Evolutionary conservation across 2,797 vertebrate genomes (phyloP).

Genomic region (Ispidina picta): DNA sequence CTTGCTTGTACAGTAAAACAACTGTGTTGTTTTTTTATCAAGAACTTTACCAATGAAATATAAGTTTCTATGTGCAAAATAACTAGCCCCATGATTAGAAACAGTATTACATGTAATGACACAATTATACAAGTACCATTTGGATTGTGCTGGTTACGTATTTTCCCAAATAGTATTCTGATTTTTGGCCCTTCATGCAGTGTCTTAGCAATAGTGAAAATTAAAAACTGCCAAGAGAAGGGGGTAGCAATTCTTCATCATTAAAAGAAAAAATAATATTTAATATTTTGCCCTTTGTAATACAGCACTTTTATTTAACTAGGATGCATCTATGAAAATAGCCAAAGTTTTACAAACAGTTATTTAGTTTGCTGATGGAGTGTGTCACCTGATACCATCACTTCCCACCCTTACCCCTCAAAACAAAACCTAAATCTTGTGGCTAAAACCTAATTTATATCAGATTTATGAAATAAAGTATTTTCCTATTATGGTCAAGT

Average conservation of each 20-base stretch:
- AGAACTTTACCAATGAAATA: constrained; percentile 79
- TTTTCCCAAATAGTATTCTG: constrained; percentile 77
- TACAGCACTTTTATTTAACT: constrained; percentile 83
- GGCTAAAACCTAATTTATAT: constrained; percentile 82
- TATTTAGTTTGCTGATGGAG: constrained; percentile 72
- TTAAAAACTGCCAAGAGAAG: constrained; percentile 78
- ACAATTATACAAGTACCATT: constrained; percentile 74
- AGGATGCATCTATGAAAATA: constrained; percentile 79
- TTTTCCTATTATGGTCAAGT: constrained; percentile 82
- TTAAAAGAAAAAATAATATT: background rate
- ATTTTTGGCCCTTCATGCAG: constrained; percentile 79
- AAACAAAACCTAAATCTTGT: constrained; percentile 74
- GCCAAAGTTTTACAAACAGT: constrained; percentile 82
- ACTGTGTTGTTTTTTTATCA: constrained; percentile 76
- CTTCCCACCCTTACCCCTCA: constrained; percentile 59
- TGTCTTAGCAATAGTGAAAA: constrained; percentile 82
- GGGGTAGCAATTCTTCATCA: constrained; percentile 76
- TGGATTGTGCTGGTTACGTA: constrained; percentile 78
- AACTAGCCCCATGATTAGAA: constrained; percentile 76
- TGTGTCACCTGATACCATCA: constrained; percentile 67
- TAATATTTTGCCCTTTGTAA: constrained; percentile 80
- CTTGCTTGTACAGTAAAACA: constrained; percentile 78
- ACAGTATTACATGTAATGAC: constrained; percentile 81
- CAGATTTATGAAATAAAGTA: constrained; percentile 83
- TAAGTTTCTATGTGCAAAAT: constrained; percentile 80